Evolutionary conservation across 1,140 invertebrate species (phyloP), one percentile per base, ranked within the genome.

Genomic region (Phymastichus coffea): DNA sequence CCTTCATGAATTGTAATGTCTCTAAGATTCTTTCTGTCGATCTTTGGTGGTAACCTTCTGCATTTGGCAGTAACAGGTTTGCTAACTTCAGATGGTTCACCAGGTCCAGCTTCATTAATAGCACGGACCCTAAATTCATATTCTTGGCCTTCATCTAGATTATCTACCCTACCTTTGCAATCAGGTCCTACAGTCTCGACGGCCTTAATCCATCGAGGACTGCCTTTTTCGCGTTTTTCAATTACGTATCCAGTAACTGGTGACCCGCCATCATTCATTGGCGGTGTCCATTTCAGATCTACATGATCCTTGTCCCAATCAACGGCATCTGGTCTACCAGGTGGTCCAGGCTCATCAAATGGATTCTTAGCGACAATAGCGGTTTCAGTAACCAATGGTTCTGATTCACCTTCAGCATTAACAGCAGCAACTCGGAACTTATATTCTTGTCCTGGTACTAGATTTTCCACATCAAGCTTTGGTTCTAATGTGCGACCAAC

Each of bases 361-460:
- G 95, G 95, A 92, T 99, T 97, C 80, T 98, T 98, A 19, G 97
- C 97, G 64, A 97, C 84, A 58, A 97, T 94, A 15, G 91, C 87
- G 63, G 93, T 86, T 41, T 93, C 89, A 4, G 93, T 93, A 64
- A 91, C 88, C 37, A 99, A 78, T 14, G 95, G 94, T 70, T 96
- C 93, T 4, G 95, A 97, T 74, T 93, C 91, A 19, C 97, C 97
- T 79, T 98, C 93, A 51, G 90, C 87, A 75, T 99, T 99, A 3
- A 98, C 94, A 56, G 97, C 97, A 14, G 88, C 86, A 0, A 99
- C 95, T 41, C 96, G 84, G 86, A 99, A 99, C 80, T 97, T 95
- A 78, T 99, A 99, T 75, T 97, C 94, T 68, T 98, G 93, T 38
- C 85, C 94, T 25, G 93, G 93, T 47, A 91, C 88, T 40, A 95